Evolutionary conservation across 2,113 vertebrate species (phyloP), one percentile per base, ranked within the genome.

Genomic region (Perccottus glenii): DNA sequence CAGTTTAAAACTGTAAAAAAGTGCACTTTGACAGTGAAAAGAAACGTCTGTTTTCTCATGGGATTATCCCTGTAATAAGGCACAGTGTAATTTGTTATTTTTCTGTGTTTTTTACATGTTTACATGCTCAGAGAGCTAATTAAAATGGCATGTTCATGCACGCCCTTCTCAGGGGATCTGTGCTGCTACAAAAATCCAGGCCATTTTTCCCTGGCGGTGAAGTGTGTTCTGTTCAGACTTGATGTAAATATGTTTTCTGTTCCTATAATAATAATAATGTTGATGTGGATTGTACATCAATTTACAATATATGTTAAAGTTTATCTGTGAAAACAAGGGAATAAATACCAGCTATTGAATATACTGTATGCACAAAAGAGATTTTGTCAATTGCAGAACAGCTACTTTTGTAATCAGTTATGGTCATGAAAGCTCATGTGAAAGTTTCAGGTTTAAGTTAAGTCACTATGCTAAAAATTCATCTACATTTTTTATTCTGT

Each of bases 121-220:
- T 85, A 81, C 77, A 74, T 64, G 79, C 78, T 75, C 60, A 50
- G 51, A 77, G 71, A 80, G 62, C 78, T 89, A 83, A 92, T 91
- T 91, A 89, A 85, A 85, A 86, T 52, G 83, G 83, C 89, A 84
- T 77, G 89, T 85, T 87, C 56, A 69, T 79, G 77, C 90, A 69
- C 71, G 88, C 77, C 73, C 38, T 48, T 45, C 85, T 71, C 75
- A 5, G 49, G 79, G 81, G 80, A 75, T 43, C 43, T 50, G 53
- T 60, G 40, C 38, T 47, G 55, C 60, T 58, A 27, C n/a, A 35
- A 45, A 60, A 44, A 58, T 53, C 36, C 11, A 8, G 5, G 35
- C 15, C 60, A 50, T 11, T 19, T 72, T 56, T 16, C 3, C 52
- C 15, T 56, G 60, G 69, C 19, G 45, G 4, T 33, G 36, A 2